Conservation (phyloP, 2,113 vertebrate species). For the Burhinus bistriatus region DNA sequence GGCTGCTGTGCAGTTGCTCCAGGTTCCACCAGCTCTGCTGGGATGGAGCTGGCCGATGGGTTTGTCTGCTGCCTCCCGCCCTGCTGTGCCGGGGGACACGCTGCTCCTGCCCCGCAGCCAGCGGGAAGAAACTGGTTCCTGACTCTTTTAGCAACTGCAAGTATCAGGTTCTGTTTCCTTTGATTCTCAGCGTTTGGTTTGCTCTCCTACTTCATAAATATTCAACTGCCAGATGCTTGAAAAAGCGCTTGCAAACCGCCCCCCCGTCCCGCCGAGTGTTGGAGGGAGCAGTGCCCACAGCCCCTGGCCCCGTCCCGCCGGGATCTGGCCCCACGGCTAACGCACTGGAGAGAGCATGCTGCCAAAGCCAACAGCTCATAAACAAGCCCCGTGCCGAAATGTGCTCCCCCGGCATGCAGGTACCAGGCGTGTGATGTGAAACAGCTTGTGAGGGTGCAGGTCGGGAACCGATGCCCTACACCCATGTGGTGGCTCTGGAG, state of each 20-base stretch:
- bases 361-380: background rate
- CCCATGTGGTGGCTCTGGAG: background rate
- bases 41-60: background rate
- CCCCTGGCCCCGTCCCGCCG: background rate
- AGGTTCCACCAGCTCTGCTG: background rate
- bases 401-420: fast-evolving
- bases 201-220: constrained; percentile 22
- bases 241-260: background rate
- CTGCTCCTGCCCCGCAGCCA: background rate
- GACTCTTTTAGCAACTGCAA: background rate
- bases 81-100: fast-evolving
- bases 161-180: background rate
- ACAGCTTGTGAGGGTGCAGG: fast-evolving
- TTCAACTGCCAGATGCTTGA: background rate
- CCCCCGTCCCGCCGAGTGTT: fast-evolving
- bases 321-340: background rate
- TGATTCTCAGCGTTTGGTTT: background rate
- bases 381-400: background rate
- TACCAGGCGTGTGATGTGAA: fast-evolving
- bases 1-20: background rate
- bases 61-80: background rate
- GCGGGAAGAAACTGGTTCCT: background rate
- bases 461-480: fast-evolving
- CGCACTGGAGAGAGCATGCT: fast-evolving
- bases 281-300: background rate